Base-by-base conservation (phyloP, 35 echinoderm and acorn worm species). In the Chiridota heheva region DNA sequence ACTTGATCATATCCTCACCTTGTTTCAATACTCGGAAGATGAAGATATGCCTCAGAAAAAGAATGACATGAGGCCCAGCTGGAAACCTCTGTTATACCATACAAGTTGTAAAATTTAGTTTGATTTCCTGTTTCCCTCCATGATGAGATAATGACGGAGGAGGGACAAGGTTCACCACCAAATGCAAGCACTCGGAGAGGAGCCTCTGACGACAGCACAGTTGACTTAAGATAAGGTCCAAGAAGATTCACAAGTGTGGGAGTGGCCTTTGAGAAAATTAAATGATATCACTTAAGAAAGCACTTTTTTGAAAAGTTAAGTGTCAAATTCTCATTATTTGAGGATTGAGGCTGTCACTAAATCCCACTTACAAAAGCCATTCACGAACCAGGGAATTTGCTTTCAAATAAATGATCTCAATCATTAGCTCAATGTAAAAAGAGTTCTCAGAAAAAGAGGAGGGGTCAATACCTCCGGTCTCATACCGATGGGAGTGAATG, bases 81-180 rank as follows among this genome's bases (percentile, higher is more conserved):
- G 18, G 89, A 97, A 0, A 91, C 88, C 36, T 97, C 94, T 25
- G 94, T 97, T 16, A 97, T 91, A 0, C 94, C 94, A 81, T 97
- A 97, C 49, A 97, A 57, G 68, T 97, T 97, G 80, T 80, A 88
- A 48, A 97, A 84, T 34, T 87, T 47, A 41, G 94, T 97, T 32
- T 36, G 58, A 62, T 97, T 97, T 0, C 76, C 80, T 41, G 36
- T 31, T 36, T 55, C 80, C 44, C 76, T 53, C 84, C 89, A 91
- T 24, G 70, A 22, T 40, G 65, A 38, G 22, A 97, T 60, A n/a
- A 56, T 74, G 17, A 85, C 33, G 4, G 85, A 61, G 40, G 85
- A 67, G 18, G 94, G 94, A 70, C 88, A 97, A 16, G 72, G 28
- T 43, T 97, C 94, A 24, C 94, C 94, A 42, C 94, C 94, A 60